Base-by-base conservation (phyloP, 2,888 invertebrate genomes). In the Acrobasis suavella region DNA sequence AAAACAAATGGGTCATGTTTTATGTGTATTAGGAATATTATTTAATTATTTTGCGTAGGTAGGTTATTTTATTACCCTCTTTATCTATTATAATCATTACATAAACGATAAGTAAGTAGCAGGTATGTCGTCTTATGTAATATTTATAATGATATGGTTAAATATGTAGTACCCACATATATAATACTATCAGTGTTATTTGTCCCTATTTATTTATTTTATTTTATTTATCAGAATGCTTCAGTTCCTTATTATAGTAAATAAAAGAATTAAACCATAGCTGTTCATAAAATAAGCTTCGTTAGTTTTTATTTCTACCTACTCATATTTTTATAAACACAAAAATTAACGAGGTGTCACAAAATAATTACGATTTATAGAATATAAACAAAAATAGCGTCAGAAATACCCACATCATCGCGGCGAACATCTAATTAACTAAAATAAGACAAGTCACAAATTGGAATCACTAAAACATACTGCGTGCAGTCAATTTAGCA, bases 381-480 rank as follows among this genome's bases (percentile, higher is more conserved):
- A 56, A 60, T 22, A 6, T 17, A 58, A 62, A 58, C 62, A 66
- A 74, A 77, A 78, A 79, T 74, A 79, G 71, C 70, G 64, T 61
- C 14, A 46, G 68, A 69, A 75, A 56, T 60, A 59, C 61, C 58
- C 62, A 38, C 68, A 71, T 73, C 71, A 72, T 73, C 72, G 73
- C 67, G 72, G 68, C 67, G 74, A 78, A 73, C 77, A 78, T 80
- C 76, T 82, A 84, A 87, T 86, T 87, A 86, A 81, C 80, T 81
- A 73, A 84, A 86, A 87, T 77, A 85, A 83, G 82, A 82, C 79
- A 76, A 82, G 70, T 66, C 75, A 82, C 83, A 82, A 86, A 87
- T 87, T 86, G 82, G 73, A 82, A 78, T 78, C 75, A 75, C 71
- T 71, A 65, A 65, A 64, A 68, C 68, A 68, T 65, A 67, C 64